phyloP scores from a whole-genome alignment of 1,140 invertebrate species.

The Drosophila mauritiana region DNA sequence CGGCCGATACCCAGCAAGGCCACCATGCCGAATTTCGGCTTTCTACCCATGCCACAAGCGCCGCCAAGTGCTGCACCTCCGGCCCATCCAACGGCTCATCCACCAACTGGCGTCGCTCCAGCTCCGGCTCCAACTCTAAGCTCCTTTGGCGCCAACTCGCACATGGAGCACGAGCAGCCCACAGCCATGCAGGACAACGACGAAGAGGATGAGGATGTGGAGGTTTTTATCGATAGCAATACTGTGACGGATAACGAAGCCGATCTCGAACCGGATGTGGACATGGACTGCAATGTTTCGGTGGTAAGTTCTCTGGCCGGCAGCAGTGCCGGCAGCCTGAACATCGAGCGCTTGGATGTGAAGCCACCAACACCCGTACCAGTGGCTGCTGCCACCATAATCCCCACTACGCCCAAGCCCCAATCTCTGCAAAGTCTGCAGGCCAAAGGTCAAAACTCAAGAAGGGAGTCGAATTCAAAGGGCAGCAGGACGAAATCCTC shows the following conservation, averaged over 20 bases:
- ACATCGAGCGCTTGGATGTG: slow-evolving; percentile 79
- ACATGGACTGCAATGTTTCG: slow-evolving; percentile 66
- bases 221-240: slow-evolving; percentile 81
- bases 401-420: no score
- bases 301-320: slow-evolving; percentile 71
- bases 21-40: slow-evolving; percentile 74
- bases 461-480: slow-evolving; percentile 4
- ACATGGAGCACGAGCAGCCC: not conserved
- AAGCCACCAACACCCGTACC: slow-evolving; percentile 14
- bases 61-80: slow-evolving; percentile 1
- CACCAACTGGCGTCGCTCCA: not conserved
- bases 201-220: slow-evolving; percentile 59
- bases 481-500: not conserved
- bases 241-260: slow-evolving; percentile 84
- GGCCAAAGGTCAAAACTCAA: not conserved
- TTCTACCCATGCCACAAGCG: slow-evolving; percentile 45
- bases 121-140: not conserved
- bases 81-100: not conserved
- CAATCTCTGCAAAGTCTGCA: not conserved
- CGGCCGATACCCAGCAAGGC: slow-evolving; percentile 82
- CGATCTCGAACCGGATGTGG: slow-evolving; percentile 36
- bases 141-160: not conserved
- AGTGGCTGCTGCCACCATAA: not conserved
- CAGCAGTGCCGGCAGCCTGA: slow-evolving; percentile 82
- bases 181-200: not conserved